A percentile compares a stretch with the other conserved stretches of the same genome.
Conservation (phyloP, 53 echinoderm and acorn worm genomes). For the Echinometra lucunter region DNA sequence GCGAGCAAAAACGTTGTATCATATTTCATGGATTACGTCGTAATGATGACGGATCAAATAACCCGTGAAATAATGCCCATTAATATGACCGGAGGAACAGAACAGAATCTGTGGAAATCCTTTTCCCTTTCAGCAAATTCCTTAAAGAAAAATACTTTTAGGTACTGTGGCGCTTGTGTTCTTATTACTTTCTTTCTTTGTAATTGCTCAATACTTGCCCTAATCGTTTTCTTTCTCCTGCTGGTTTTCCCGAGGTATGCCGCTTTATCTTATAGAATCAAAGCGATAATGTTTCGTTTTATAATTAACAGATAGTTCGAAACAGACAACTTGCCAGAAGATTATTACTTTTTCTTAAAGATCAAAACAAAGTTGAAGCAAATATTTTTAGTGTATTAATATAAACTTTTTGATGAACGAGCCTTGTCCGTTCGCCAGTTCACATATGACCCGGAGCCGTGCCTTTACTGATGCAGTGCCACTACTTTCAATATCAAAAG, state of each 20-base stretch:
- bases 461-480: neutral
- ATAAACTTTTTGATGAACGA: neutral
- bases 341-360: neutral
- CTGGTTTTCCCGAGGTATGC: neutral
- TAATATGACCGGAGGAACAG: neutral
- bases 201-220: neutral
- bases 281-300: constrained; percentile 1
- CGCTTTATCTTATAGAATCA: neutral
- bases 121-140: neutral
- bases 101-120: neutral
- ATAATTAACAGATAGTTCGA: neutral
- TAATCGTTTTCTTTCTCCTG: neutral
- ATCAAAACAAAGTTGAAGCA: neutral
- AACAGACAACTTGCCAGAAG: neutral
- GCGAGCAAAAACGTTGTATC: constrained; percentile 7
- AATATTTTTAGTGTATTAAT: neutral
- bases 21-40: constrained; percentile 46
- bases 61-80: neutral
- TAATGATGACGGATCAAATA: constrained; percentile 25
- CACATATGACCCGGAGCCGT: neutral
- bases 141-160: neutral
- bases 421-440: no score
- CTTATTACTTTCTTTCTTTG: neutral
- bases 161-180: neutral
- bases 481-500: neutral